phyloP scores from a whole-genome alignment of 2,113 vertebrate genomes.

The Tragelaphus imberbis region DNA sequence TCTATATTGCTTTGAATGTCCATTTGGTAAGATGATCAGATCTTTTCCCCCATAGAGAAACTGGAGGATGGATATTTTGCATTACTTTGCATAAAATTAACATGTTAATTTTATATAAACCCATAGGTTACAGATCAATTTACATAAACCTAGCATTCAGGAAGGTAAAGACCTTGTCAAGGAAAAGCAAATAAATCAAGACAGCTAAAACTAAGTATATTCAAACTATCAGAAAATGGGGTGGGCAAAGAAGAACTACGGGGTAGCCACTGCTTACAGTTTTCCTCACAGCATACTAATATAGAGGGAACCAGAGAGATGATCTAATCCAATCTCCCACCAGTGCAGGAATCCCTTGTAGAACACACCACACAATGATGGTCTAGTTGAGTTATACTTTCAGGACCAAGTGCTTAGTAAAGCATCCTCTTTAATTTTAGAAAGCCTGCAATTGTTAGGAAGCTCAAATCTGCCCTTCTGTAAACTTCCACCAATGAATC shows the following conservation, averaged over 20 bases:
- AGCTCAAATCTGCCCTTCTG: slow-evolving; percentile 7
- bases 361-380: neutral
- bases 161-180: slow-evolving; percentile 33
- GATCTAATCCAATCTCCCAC: neutral
- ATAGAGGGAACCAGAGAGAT: neutral
- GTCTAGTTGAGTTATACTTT: neutral
- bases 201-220: neutral
- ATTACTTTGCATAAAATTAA: slow-evolving; percentile 61
- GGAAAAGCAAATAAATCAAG: slow-evolving; percentile 56
- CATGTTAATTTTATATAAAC: slow-evolving; percentile 50
- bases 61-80: slow-evolving; percentile 9
- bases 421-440: neutral
- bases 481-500: neutral
- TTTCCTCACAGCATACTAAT: neutral
- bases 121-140: slow-evolving; percentile 58
- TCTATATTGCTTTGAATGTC: slow-evolving; percentile 43
- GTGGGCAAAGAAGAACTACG: neutral
- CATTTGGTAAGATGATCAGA: neutral
- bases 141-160: slow-evolving; percentile 43
- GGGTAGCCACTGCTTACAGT: neutral
- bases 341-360: neutral
- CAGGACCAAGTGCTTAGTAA: neutral
- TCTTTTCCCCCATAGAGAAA: neutral
- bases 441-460: slow-evolving; percentile 10
- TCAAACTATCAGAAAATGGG: neutral